Evolutionary conservation across 2,113 vertebrate genomes (phyloP), one percentile per base, ranked within the genome.

Genomic region (Sigmodon hispidus): DNA sequence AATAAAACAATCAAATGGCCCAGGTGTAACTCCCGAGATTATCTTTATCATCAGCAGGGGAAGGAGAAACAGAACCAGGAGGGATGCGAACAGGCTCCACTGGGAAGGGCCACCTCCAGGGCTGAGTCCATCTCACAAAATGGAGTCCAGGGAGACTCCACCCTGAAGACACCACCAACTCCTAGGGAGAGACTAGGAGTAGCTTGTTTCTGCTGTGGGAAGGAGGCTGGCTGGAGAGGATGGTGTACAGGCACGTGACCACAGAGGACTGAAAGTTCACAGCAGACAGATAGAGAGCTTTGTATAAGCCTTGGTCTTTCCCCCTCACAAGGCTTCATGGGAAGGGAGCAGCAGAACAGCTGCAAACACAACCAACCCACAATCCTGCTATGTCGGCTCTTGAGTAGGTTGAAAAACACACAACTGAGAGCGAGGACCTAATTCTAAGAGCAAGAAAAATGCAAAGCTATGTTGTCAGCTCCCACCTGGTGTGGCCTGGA

Each of bases 1-100:
- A 98, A 98, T 97, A 98, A 96, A 98, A 99, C 98, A 99, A 98
- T 99, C 99, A 98, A 98, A 98, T 98, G 98, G 98, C 98, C 98
- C 98, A 98, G 98, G 98, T 98, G 97, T 98, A 98, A 98, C 95
- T 98, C 98, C 98, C 98, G 97, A 98, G 97, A 97, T 97, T 98
- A 97, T 97, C 98, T 96, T 97, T 96, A 97, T 97, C 97, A 98
- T 97, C 97, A 96, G 97, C 96, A 96, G 96, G 98, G 97, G 96
- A 94, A 97, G 97, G 95, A 97, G 97, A 88, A 97, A 97, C 89
- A 73, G 73, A 17, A n/a, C 91, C 67, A 92, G 97, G 96, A 96
- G 94, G 87, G 95, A 95, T 1, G 29, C 57, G 91, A 93, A 97
- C 95, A 96, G 76, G 94, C 90, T 97, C 96, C 45, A 89, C 89